phyloP scores from a whole-genome alignment of 2,888 invertebrate species.

The Eupithecia insigniata region DNA sequence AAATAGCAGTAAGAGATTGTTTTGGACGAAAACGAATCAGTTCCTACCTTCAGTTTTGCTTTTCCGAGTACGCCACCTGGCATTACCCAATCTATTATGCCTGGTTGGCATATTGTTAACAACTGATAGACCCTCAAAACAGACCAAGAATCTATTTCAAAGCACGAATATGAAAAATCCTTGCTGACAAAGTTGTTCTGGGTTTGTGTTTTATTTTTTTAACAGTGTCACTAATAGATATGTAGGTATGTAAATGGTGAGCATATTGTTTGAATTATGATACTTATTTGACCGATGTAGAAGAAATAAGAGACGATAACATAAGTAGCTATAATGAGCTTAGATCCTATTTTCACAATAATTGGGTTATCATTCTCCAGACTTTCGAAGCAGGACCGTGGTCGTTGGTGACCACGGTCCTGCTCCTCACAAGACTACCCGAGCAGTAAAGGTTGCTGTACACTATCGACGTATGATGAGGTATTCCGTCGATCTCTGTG shows the following conservation, averaged over 20 bases:
- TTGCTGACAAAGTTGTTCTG: not conserved
- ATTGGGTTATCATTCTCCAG: slow-evolving; percentile 41
- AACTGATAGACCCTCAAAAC: not conserved
- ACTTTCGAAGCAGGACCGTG: slow-evolving; percentile 60
- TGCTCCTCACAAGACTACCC: slow-evolving; percentile 64
- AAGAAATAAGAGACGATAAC: too few species aligned
- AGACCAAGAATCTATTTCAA: not conserved
- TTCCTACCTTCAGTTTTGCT: too few species aligned
- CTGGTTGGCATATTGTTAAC: too few species aligned
- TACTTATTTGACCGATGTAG: too few species aligned
- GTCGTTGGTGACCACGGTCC: slow-evolving; percentile 64
- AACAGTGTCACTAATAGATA: not conserved
- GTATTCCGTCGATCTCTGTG: slow-evolving; percentile 47
- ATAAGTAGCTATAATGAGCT: slow-evolving; percentile 45
- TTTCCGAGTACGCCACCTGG: too few species aligned
- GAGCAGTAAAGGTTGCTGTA: slow-evolving; percentile 67
- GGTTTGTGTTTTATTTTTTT: not conserved
- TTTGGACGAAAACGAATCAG: too few species aligned
- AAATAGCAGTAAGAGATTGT: too few species aligned
- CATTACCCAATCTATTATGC: too few species aligned
- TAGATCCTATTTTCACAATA: slow-evolving; percentile 64
- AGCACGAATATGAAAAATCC: not conserved
- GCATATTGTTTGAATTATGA: too few species aligned
- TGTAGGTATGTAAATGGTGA: not conserved
- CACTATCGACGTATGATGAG: slow-evolving; percentile 66